Evolutionary conservation across 2,888 invertebrate genomes (phyloP).

Genomic region (Tinea semifulvella): DNA sequence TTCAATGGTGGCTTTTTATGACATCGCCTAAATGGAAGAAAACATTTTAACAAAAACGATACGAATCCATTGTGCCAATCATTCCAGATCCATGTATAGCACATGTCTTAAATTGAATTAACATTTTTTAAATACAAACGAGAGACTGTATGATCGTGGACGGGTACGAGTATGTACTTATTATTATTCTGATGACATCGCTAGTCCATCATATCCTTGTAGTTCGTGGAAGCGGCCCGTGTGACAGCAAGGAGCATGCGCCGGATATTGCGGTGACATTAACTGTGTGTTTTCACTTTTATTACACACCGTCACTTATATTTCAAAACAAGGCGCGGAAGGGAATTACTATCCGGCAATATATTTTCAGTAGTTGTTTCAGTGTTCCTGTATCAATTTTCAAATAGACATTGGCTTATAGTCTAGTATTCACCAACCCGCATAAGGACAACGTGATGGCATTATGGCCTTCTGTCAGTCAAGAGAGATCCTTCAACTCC

Average conservation of each 20-base stretch:
- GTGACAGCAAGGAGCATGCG: slow-evolving; percentile 31
- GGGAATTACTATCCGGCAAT: slow-evolving; percentile 6
- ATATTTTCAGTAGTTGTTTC: neutral
- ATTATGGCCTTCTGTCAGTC: too few species aligned
- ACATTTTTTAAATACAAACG: neutral
- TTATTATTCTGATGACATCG: slow-evolving; percentile 40
- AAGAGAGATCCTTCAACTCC: too few species aligned
- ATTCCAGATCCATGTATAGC: neutral
- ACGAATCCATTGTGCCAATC: slow-evolving; percentile 6
- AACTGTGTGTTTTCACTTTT: slow-evolving; percentile 56
- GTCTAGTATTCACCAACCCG: slow-evolving; percentile 22
- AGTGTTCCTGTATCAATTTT: neutral
- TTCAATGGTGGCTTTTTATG: slow-evolving; percentile 14
- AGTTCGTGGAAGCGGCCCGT: slow-evolving; percentile 57
- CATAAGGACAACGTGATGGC: slow-evolving; percentile 27
- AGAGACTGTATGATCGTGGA: neutral
- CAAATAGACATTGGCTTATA: too few species aligned
- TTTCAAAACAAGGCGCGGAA: too few species aligned
- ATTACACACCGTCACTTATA: slow-evolving; percentile 27
- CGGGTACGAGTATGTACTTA: slow-evolving; percentile 18
- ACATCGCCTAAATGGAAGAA: slow-evolving; percentile 19
- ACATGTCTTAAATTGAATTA: slow-evolving; percentile 1
- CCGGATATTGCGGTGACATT: slow-evolving; percentile 42
- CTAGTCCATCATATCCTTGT: slow-evolving; percentile 43
- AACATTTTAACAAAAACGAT: slow-evolving; percentile 6